These are phyloP conservation scores for Corticium candelabrum DNA, from an alignment of 37 sponge, comb jelly and placozoan genomes.

Conservation along the genomic window DNA sequence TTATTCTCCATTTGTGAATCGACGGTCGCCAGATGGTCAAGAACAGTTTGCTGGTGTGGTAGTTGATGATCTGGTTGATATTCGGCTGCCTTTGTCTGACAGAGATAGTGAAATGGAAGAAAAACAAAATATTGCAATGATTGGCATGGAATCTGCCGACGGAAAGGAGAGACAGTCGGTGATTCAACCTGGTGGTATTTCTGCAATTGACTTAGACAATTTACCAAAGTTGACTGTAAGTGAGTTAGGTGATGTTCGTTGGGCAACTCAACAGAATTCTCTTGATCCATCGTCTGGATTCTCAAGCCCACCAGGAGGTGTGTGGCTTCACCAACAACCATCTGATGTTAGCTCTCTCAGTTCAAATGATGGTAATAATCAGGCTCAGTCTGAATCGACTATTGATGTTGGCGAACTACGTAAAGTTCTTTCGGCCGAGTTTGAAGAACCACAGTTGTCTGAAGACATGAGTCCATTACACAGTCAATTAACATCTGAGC, in stretches of 20 bases:
- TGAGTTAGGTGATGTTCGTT: neutral
- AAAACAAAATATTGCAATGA: neutral
- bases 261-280: neutral
- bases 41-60: too few species aligned
- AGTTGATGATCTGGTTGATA: too few species aligned
- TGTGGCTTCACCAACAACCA: neutral
- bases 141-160: neutral
- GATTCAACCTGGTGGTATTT: too few species aligned
- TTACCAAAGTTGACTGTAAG: neutral
- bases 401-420: too few species aligned
- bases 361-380: neutral
- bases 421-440: too few species aligned
- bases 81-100: too few species aligned
- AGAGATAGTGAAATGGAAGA: neutral
- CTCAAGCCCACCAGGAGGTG: neutral
- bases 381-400: too few species aligned
- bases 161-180: too few species aligned
- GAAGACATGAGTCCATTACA: neutral
- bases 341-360: neutral
- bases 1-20: too few species aligned
- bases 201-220: neutral
- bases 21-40: too few species aligned
- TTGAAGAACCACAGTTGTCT: neutral
- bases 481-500: neutral
- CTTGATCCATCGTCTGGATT: neutral